Conservation (phyloP, 2,797 vertebrate genomes). For the Tokudaia muenninki region DNA sequence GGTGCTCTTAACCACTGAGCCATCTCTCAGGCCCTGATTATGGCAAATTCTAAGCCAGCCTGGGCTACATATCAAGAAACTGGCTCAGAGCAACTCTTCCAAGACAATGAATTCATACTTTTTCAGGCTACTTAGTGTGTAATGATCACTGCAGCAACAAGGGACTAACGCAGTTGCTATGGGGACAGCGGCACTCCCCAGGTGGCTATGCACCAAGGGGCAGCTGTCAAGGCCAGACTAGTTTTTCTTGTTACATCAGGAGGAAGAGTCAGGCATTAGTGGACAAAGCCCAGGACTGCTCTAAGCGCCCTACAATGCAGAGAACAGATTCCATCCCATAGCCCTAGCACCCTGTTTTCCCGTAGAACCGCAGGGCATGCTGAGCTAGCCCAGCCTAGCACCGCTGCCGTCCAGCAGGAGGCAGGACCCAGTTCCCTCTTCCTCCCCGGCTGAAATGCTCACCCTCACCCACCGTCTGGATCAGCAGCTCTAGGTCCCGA, state of each 20-base stretch:
- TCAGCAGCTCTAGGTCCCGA: slow-evolving; percentile 94
- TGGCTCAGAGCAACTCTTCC: background rate
- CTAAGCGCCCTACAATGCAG: background rate
- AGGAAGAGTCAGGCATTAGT: background rate
- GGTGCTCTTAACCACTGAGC: background rate
- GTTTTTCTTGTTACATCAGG: background rate
- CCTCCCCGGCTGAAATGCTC: background rate
- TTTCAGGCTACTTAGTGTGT: background rate
- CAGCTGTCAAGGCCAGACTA: background rate
- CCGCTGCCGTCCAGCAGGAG: background rate
- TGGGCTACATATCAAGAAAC: background rate
- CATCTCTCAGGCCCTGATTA: background rate
- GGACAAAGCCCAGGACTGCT: background rate
- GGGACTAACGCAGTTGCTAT: background rate
- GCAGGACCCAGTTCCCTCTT: background rate
- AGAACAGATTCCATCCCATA: background rate
- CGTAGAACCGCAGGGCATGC: background rate
- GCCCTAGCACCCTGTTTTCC: background rate
- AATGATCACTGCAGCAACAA: background rate
- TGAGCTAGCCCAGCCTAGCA: background rate
- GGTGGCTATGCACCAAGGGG: background rate
- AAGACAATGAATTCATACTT: background rate
- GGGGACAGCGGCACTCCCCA: background rate
- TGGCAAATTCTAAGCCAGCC: background rate
- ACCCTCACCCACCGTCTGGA: slow-evolving; percentile 89